phyloP scores from a whole-genome alignment of 1,140 invertebrate genomes.

The Formica selysi region DNA sequence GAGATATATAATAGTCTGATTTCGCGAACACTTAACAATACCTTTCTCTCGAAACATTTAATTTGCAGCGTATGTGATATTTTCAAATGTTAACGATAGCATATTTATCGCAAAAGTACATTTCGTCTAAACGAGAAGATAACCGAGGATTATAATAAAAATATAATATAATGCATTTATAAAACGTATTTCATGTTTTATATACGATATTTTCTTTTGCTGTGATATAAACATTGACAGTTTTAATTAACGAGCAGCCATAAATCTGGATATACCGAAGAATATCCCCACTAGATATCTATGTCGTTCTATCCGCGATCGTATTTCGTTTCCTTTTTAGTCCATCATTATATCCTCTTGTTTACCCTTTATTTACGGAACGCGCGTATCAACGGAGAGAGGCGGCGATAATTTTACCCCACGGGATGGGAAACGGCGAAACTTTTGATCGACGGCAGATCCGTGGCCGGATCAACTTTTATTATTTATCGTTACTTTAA shows the following conservation, averaged over 20 bases:
- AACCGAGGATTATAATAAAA: neutral
- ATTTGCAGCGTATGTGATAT: neutral
- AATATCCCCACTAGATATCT: slow-evolving; percentile 15
- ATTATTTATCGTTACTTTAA: slow-evolving; percentile 75
- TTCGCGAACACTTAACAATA: neutral
- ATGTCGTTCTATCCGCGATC: neutral
- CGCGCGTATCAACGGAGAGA: neutral
- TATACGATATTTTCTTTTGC: neutral
- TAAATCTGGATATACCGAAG: slow-evolving; percentile 42
- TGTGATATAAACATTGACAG: neutral
- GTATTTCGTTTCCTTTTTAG: neutral
- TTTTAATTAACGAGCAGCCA: slow-evolving; percentile 34
- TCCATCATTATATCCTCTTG: slow-evolving; percentile 42
- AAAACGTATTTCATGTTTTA: neutral
- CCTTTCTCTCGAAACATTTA: neutral
- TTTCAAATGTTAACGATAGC: neutral
- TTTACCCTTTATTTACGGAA: slow-evolving; percentile 49
- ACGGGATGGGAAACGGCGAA: slow-evolving; percentile 56
- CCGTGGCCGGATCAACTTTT: slow-evolving; percentile 67
- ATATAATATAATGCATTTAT: neutral
- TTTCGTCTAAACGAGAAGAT: neutral
- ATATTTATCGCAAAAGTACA: neutral
- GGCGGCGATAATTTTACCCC: slow-evolving; percentile 45
- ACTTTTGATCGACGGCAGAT: slow-evolving; percentile 66
- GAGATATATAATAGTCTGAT: neutral